A percentile compares a stretch with the other conserved stretches of the same genome.
These are phyloP conservation scores for Anolis apletophallus DNA, from an alignment of 2,797 vertebrate species.

Conservation along the genomic window DNA sequence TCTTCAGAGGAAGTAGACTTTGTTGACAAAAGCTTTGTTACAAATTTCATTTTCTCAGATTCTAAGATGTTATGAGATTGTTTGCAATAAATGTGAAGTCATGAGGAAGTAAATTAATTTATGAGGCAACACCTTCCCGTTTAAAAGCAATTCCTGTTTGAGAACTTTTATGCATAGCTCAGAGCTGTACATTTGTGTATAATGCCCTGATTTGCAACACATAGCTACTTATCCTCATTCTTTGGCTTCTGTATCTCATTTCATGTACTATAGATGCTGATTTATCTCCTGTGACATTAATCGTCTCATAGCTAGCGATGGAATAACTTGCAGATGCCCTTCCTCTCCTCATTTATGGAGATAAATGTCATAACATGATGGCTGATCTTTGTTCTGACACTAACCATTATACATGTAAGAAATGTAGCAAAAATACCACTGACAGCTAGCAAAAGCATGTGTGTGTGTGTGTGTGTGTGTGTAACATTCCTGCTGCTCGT, in stretches of 20 bases:
- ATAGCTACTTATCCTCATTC: not conserved
- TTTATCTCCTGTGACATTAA: constrained; percentile 73
- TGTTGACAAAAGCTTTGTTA: no score
- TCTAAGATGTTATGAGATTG: no score
- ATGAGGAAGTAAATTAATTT: constrained; percentile 36
- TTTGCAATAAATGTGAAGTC: not conserved
- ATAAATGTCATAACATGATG: constrained; percentile 72
- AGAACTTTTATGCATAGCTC: constrained; percentile 63
- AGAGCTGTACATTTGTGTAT: constrained; percentile 59
- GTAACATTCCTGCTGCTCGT: constrained; percentile 44
- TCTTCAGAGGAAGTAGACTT: no score
- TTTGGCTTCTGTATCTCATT: constrained; percentile 46
- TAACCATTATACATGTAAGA: constrained; percentile 75
- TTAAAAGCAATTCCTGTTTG: constrained; percentile 57
- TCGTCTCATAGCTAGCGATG: constrained; percentile 58
- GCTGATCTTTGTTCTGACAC: constrained; percentile 74
- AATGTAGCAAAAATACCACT: constrained; percentile 69
- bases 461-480: constrained; percentile 50
- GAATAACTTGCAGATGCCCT: constrained; percentile 74
- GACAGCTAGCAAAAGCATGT: constrained; percentile 73
- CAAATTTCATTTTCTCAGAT: no score
- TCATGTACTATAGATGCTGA: constrained; percentile 56
- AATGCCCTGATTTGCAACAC: constrained; percentile 41
- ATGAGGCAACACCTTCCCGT: constrained; percentile 34
- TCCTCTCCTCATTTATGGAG: constrained; percentile 71